phyloP scores from a whole-genome alignment of 2,888 invertebrate species.

The Rhagonycha fulva region DNA sequence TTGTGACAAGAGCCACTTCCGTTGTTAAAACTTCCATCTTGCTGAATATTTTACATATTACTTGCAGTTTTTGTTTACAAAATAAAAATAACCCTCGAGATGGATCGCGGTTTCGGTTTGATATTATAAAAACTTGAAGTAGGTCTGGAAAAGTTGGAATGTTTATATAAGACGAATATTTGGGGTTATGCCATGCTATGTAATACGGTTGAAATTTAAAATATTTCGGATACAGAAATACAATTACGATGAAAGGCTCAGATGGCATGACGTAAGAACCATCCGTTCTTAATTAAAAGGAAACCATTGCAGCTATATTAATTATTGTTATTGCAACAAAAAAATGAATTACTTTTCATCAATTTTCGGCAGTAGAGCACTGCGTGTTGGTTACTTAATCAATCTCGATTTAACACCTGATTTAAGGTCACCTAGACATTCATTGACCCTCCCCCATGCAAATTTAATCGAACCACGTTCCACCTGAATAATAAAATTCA shows the following conservation, averaged over 20 bases:
- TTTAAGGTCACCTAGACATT: background rate
- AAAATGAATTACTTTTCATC: background rate
- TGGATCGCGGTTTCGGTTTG: background rate
- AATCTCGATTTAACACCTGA: background rate
- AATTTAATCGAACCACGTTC: background rate
- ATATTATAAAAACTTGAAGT: background rate
- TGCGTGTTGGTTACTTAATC: background rate
- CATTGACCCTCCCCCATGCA: background rate
- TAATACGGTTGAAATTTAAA: background rate
- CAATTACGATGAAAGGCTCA: background rate
- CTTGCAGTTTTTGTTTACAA: background rate
- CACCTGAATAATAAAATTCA: background rate
- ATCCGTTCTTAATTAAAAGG: background rate
- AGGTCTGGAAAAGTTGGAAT: background rate
- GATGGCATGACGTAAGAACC: background rate
- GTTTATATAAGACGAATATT: background rate
- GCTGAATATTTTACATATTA: background rate
- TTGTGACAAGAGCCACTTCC: background rate
- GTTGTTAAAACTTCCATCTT: background rate
- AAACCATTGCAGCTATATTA: background rate
- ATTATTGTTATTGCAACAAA: too few relatives aligned
- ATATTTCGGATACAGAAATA: background rate
- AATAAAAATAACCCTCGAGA: background rate
- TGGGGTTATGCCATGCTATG: background rate
- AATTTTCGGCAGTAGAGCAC: background rate